Evolutionary conservation across 2,888 invertebrate species (phyloP).

Genomic region (Drosophila monieri): DNA sequence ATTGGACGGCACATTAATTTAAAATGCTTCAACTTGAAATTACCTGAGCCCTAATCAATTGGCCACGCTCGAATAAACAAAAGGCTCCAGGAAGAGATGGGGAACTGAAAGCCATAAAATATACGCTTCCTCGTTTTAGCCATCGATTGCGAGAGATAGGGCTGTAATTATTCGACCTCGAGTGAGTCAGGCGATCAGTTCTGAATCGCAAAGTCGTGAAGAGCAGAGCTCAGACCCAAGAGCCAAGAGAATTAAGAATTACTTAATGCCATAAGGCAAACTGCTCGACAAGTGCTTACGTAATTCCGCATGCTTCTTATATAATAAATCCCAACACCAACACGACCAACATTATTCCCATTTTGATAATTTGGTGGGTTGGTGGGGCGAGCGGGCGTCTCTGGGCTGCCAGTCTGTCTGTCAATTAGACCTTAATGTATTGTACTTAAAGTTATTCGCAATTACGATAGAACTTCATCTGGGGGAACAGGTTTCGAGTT

Average conservation of each 20-base stretch:
- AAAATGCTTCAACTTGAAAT: conserved; percentile 10
- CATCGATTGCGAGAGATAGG: conserved; percentile 24
- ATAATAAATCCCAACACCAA: conserved; percentile 52
- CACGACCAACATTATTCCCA: conserved; percentile 40
- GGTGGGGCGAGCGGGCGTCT: conserved; percentile 7
- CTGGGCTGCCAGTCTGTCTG: conserved; percentile 66
- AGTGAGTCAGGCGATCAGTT: conserved; percentile 14
- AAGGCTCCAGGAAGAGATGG: conserved; percentile 32
- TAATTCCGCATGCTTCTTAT: conserved; percentile 59
- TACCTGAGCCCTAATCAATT: conserved; percentile 26
- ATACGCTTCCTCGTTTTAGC: not conserved
- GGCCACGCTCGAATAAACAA: conserved; percentile 20
- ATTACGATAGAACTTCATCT: conserved; percentile 69
- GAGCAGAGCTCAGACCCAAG: conserved; percentile 1
- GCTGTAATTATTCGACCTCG: conserved; percentile 29
- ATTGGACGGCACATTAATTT: conserved; percentile 3
- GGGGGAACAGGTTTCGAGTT: conserved; percentile 44
- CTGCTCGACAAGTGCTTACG: conserved; percentile 66
- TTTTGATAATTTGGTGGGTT: conserved; percentile 2
- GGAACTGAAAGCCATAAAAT: not conserved
- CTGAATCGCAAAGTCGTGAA: conserved; percentile 19
- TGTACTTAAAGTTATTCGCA: conserved; percentile 77
- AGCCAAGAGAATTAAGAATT: conserved; percentile 41
- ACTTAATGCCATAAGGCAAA: conserved; percentile 45
- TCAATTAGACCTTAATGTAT: conserved; percentile 79